These are phyloP conservation scores for Stigmatopora nigra DNA, from an alignment of 2,113 vertebrate species.

Conservation along the genomic window DNA sequence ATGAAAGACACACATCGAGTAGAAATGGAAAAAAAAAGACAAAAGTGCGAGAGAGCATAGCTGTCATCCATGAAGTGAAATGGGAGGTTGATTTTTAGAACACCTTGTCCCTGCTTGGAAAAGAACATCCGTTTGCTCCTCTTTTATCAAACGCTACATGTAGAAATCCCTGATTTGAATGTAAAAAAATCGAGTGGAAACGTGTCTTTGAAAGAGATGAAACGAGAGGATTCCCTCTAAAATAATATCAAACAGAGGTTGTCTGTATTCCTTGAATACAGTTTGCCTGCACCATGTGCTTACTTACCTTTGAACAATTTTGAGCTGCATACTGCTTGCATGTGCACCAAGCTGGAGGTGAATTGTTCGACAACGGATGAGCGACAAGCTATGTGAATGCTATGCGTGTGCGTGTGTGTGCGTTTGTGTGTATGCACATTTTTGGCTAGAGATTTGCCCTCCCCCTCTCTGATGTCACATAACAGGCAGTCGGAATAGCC, in stretches of 20 bases:
- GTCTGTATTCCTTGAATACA: background rate
- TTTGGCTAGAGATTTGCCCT: background rate
- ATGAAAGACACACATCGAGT: slow-evolving; percentile 79
- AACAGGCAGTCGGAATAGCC: background rate
- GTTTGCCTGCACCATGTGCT: background rate
- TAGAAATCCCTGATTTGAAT: background rate
- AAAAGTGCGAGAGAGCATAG: slow-evolving; percentile 64
- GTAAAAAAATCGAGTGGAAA: background rate
- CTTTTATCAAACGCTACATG: background rate
- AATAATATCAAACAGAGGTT: background rate
- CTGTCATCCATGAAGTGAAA: slow-evolving; percentile 68
- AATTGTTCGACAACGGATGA: slow-evolving; percentile 5
- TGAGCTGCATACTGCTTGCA: background rate
- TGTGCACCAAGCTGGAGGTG: background rate
- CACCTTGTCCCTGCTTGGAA: slow-evolving; percentile 12
- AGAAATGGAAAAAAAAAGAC: slow-evolving; percentile 76
- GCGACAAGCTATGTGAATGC: background rate
- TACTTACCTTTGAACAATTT: background rate
- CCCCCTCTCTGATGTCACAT: background rate
- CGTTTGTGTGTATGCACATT: background rate
- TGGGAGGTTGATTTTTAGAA: slow-evolving; percentile 29
- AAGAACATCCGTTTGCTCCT: background rate
- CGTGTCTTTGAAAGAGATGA: background rate
- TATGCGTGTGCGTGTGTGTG: background rate
- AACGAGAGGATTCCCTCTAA: background rate